phyloP scores from a whole-genome alignment of 1,140 invertebrate genomes.

The Drosophila kurseongensis region DNA sequence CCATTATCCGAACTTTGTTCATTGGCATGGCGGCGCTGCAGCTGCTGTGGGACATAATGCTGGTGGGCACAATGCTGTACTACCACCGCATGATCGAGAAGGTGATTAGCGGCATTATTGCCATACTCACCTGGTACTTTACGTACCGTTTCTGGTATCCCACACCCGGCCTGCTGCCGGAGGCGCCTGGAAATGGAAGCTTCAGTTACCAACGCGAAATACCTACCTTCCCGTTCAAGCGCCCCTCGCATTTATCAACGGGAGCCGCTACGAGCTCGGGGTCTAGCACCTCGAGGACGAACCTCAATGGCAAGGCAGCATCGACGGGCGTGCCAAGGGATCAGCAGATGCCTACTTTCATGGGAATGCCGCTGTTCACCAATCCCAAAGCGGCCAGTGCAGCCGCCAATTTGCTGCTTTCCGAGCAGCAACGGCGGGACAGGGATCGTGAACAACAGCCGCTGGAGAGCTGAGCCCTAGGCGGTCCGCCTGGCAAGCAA shows the following conservation, averaged over 20 bases:
- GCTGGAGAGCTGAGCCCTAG: constrained; percentile 46
- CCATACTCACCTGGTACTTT: constrained; percentile 95
- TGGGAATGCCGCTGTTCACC: constrained; percentile 91
- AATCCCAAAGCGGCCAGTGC: constrained; percentile 61
- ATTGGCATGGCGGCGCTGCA: constrained; percentile 92
- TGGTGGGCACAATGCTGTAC: constrained; percentile 95
- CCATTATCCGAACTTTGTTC: constrained; percentile 92
- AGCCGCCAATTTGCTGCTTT: constrained; percentile 45
- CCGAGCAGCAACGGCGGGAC: constrained; percentile 41
- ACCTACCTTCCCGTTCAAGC: constrained; percentile 56
- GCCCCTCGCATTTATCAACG: constrained; percentile 62
- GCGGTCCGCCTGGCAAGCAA: background rate
- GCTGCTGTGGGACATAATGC: constrained; percentile 97
- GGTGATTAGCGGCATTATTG: constrained; percentile 93
- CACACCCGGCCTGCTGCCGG: constrained; percentile 87
- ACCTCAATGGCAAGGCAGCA: constrained; percentile 46
- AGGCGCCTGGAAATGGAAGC: constrained; percentile 90
- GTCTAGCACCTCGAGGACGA: constrained; percentile 16
- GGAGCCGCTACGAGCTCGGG: constrained; percentile 16
- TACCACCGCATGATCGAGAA: constrained; percentile 98
- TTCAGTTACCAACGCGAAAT: constrained; percentile 89
- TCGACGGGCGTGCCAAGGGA: constrained; percentile 20
- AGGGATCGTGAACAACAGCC: constrained; percentile 36
- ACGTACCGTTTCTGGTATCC: constrained; percentile 94
- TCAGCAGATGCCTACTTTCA: constrained; percentile 87